These are phyloP conservation scores for Palythoa heliodiscus DNA, from an alignment of 92 coral and sea anemone genomes.

Conservation along the genomic window DNA sequence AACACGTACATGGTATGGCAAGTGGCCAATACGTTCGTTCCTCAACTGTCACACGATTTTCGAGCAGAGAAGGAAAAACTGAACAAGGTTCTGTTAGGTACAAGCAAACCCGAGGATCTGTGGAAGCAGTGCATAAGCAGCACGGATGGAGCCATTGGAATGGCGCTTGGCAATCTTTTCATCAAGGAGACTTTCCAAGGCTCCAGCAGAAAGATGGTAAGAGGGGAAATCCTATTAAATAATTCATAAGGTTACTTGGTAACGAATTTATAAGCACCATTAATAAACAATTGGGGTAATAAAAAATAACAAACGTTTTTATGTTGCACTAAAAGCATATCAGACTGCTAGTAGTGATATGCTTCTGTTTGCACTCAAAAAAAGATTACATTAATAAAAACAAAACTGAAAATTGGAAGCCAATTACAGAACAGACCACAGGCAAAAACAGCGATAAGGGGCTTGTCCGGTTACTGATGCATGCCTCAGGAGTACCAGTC, in stretches of 20 bases:
- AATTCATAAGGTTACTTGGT: neutral
- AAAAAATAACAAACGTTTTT: no score
- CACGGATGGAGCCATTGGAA: conserved; percentile 72
- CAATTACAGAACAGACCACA: no score
- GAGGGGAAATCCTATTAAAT: neutral
- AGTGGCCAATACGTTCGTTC: conserved; percentile 59
- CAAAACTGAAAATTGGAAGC: no score
- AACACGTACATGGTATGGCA: conserved; percentile 90
- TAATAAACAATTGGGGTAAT: no score
- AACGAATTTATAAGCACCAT: no score
- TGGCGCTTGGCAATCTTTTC: conserved; percentile 82
- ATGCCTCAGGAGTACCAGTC: no score
- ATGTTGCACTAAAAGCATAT: no score
- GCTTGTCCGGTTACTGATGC: no score
- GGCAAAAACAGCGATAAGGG: no score
- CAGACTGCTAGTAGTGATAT: no score
- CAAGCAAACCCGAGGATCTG: conserved; percentile 66
- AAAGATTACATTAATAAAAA: no score
- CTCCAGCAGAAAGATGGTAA: conserved; percentile 69
- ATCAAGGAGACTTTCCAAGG: conserved; percentile 76
- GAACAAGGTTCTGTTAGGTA: conserved; percentile 62
- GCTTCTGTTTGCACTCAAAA: no score
- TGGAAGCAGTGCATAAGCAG: conserved; percentile 78
- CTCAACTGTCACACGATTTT: conserved; percentile 64
- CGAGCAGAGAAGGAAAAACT: conserved; percentile 64